These are phyloP conservation scores for Poliocrania exsul DNA, from an alignment of 2,797 vertebrate genomes.

Conservation along the genomic window DNA sequence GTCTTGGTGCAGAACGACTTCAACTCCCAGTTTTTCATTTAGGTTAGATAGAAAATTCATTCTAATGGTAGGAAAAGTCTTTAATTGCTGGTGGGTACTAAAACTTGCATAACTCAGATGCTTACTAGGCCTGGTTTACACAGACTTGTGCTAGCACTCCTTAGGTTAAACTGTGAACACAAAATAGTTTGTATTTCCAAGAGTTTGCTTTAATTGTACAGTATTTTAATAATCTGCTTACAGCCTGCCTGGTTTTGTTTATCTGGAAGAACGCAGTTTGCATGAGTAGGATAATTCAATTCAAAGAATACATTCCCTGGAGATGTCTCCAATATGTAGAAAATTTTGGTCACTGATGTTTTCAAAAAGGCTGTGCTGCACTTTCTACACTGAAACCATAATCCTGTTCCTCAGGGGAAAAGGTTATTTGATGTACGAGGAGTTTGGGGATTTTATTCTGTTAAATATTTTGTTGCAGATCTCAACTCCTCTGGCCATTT, in stretches of 20 bases:
- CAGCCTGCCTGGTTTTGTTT: slow-evolving; percentile 56
- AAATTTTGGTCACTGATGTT: slow-evolving; percentile 2
- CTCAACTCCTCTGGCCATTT: slow-evolving; percentile 21
- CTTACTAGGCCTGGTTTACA: not conserved
- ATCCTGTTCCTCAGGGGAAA: not conserved
- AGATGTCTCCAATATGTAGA: slow-evolving; percentile 35
- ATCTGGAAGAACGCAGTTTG: slow-evolving; percentile 52
- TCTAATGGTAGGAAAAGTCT: not conserved
- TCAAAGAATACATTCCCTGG: slow-evolving; percentile 5
- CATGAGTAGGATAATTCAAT: slow-evolving; percentile 28
- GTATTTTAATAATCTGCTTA: slow-evolving; percentile 59
- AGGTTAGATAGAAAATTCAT: not conserved
- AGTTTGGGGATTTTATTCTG: not conserved
- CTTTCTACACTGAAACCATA: not conserved
- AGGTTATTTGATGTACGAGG: not conserved
- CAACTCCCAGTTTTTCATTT: not conserved
- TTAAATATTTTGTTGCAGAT: not conserved
- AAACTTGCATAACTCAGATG: not conserved
- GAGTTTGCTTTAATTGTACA: slow-evolving; percentile 31
- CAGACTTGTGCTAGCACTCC: not conserved
- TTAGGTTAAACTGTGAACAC: not conserved
- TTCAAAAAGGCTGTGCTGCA: not conserved
- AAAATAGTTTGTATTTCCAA: not conserved
- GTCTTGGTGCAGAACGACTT: not conserved
- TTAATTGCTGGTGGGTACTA: not conserved